Evolutionary conservation across 1,140 invertebrate genomes (phyloP), one percentile per base, ranked within the genome.

Genomic region (Aphelinus atriplicis): DNA sequence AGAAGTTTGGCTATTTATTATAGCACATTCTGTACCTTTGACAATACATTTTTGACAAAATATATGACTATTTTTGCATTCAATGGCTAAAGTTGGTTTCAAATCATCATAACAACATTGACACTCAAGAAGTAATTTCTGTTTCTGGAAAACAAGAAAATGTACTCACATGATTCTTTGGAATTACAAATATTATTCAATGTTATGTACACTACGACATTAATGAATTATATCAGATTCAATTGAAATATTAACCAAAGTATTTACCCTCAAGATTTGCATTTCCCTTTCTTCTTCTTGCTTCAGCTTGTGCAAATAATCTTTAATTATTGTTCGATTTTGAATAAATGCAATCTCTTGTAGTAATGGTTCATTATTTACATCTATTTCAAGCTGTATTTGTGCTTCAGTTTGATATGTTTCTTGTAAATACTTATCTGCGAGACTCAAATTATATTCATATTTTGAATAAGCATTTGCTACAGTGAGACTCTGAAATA

Each of bases 41-140:
- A 82, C 78, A 4, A 92, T 83, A 80, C 91, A 92, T 1, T 84
- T 80, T 74, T 89, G 89, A 80, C 91, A 92, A 83, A 92, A 92
- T n/a, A 89, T 73, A 81, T 92, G 91, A 6, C 87, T 88, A 73
- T 89, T 89, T 9, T 84, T 82, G 80, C 92, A 92, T 0, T 81
- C 80, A 3, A 84, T 83, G 80, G 89, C 88, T 71, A 92, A 90
- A 71, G 89, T 89, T 63, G 89, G 86, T 48, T 91, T 83, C 47
- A 89, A 85, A 71, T 90, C 87, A 63, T 90, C 88, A 80, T 78
- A 92, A 76, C 92, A 92, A 79, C 90, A 91, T 9, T 82, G 79
- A 81, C 92, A 93, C 71, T 78, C 66, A 3, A 84, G 10, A 0
- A 84, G 67, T 82, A 84, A 80, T 82, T 78, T 66, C 79, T 85